Base-by-base conservation (phyloP, 1,140 invertebrate genomes). In the Vollenhovia emeryi region DNA sequence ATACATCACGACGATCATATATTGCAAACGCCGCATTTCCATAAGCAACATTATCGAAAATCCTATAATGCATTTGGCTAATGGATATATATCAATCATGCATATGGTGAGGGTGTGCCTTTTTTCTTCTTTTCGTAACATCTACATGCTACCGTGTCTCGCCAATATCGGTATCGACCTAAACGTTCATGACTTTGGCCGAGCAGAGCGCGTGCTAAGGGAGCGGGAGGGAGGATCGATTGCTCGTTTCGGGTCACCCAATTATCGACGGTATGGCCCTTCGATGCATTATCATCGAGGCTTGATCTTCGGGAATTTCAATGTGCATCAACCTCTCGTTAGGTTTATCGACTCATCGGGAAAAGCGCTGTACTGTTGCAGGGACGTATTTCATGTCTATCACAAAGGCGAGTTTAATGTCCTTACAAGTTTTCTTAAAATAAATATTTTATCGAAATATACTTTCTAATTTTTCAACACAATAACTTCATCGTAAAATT, bases 341-440 rank as follows among this genome's bases (percentile, higher is more conserved):
- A 21, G 21, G 4, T 69, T 89, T 73, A 91, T 92, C 88, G 90
- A 91, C 89, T 92, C 79, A 89, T 93, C 84, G 87, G 68, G 60
- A 90, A 91, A 92, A 93, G 87, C 91, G 13, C 0, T 43, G 24
- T 64, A 64, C n/a, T 27, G 9, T 50, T 27, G 7, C 0, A 5
- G 7, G 3, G 9, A 3, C 13, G 18, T 5, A 24, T 30, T 60
- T 30, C 43, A 15, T 59, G 6, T 40, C 3, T 30, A 33, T 21
- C 50, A 66, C 27, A 7, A 30, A 33, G 13, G 8, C 6, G n/a
- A 64, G n/a, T 36, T 40, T 40, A 1, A 36, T 5, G 4, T 21
- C 6, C 30, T 43, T n/a, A 40, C 1, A 18, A 40, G 3, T 2
- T 1, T 13, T 57, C 13, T 75, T 27, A 3, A 18, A n/a, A 75